A percentile compares a stretch with the other conserved stretches of the same genome.
Conservation (phyloP, 1,140 invertebrate species). For the Armadillidium nasatum region DNA sequence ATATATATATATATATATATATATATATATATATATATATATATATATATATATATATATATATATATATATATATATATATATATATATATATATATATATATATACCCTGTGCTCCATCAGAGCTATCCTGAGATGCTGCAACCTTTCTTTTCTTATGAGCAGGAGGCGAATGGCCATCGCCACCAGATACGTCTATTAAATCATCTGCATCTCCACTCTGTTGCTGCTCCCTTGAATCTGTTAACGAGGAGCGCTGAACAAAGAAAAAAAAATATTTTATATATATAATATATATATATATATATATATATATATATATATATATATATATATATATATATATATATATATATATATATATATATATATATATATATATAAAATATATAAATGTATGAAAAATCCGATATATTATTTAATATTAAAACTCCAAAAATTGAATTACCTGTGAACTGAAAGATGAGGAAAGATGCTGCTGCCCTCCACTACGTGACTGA, state of each 20-base stretch:
- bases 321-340: no score
- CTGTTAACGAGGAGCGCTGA: conserved; percentile 36
- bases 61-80: background rate
- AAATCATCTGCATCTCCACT: conserved; percentile 34
- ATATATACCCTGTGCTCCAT: conserved; percentile 34
- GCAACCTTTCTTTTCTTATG: conserved; percentile 36
- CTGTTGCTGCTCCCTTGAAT: conserved; percentile 35
- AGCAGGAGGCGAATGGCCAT: conserved; percentile 28
- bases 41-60: no score
- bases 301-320: no score
- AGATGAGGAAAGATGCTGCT: conserved; percentile 27
- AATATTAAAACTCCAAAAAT: no score
- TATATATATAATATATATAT: no score
- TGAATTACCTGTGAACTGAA: conserved; percentile 38
- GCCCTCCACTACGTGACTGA: conserved; percentile 29
- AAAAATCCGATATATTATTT: background rate
- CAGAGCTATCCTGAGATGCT: conserved; percentile 36
- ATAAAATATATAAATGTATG: no score
- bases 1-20: no score
- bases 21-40: no score
- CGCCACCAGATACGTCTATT: conserved; percentile 28
- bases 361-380: no score
- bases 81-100: background rate
- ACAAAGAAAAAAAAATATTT: no score
- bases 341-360: no score